Conservation (phyloP, 1,140 invertebrate species). For the Octopus sinensis region DNA sequence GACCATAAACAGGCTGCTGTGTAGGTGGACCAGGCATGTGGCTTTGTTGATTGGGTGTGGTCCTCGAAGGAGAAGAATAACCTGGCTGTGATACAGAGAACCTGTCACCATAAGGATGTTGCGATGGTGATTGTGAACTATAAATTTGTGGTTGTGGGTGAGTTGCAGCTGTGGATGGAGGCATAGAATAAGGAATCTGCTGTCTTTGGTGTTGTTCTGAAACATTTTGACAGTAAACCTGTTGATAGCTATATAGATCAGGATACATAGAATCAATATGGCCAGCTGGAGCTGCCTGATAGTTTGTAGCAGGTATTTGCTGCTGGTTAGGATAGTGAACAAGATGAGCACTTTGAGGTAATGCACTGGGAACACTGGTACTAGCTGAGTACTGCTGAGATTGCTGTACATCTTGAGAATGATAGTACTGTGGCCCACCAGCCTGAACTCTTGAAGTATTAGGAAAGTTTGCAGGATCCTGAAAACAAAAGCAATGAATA, state of each 20-base stretch:
- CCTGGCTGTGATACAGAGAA: background rate
- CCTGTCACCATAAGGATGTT: conserved; percentile 3
- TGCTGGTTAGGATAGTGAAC: background rate
- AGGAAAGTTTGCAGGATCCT: too few relatives aligned
- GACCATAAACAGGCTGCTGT: background rate
- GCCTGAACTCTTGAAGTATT: too few relatives aligned
- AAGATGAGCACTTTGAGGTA: background rate
- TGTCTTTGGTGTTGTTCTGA: too few relatives aligned
- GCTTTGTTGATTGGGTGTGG: background rate
- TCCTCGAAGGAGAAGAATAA: background rate
- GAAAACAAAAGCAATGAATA: too few relatives aligned
- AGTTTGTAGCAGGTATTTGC: background rate
- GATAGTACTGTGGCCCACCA: too few relatives aligned
- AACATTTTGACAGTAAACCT: too few relatives aligned
- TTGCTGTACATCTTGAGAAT: background rate
- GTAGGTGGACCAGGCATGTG: background rate
- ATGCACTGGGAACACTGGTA: too few relatives aligned
- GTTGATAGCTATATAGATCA: background rate
- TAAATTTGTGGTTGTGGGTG: background rate
- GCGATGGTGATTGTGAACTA: background rate
- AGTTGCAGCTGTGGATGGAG: background rate
- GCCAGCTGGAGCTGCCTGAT: background rate
- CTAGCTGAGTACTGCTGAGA: background rate
- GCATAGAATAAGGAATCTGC: background rate
- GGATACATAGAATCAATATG: background rate